Evolutionary conservation across 2,113 vertebrate genomes (phyloP).

Genomic region (Salvator merianae): DNA sequence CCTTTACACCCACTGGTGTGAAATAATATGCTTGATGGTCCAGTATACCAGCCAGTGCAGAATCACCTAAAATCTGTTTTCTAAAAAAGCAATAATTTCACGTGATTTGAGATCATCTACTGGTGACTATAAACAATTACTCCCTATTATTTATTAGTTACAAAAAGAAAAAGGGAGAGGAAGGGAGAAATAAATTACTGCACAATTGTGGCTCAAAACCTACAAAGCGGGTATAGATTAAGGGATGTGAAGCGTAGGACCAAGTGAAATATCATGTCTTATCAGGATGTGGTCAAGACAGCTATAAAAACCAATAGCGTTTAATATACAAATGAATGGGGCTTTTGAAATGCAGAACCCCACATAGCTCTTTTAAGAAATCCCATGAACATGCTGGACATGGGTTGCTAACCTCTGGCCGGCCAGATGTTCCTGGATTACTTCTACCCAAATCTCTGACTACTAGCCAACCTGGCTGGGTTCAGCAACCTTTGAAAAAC

Average conservation of each 20-base stretch:
- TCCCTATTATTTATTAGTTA: not conserved
- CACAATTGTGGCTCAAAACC: not conserved
- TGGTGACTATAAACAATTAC: not conserved
- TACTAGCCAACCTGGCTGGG: too few species aligned
- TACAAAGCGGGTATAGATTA: not conserved
- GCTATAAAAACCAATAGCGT: not conserved
- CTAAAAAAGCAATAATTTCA: not conserved
- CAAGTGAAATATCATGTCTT: not conserved
- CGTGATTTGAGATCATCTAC: not conserved
- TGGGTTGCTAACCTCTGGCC: too few species aligned
- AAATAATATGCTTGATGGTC: not conserved
- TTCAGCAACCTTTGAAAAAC: too few species aligned
- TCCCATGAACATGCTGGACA: not conserved
- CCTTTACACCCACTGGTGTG: too few species aligned
- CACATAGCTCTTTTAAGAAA: not conserved
- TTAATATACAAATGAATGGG: not conserved
- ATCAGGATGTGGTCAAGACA: slow-evolving; percentile 7
- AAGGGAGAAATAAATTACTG: not conserved
- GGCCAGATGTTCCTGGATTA: too few species aligned
- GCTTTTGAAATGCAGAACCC: not conserved
- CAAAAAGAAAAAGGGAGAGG: not conserved
- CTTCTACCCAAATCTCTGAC: too few species aligned
- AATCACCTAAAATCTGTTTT: not conserved
- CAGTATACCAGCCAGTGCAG: not conserved
- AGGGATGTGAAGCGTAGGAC: too few species aligned